Base-by-base conservation (phyloP, 2,888 invertebrate species). In the Pardosa pseudoannulata region DNA sequence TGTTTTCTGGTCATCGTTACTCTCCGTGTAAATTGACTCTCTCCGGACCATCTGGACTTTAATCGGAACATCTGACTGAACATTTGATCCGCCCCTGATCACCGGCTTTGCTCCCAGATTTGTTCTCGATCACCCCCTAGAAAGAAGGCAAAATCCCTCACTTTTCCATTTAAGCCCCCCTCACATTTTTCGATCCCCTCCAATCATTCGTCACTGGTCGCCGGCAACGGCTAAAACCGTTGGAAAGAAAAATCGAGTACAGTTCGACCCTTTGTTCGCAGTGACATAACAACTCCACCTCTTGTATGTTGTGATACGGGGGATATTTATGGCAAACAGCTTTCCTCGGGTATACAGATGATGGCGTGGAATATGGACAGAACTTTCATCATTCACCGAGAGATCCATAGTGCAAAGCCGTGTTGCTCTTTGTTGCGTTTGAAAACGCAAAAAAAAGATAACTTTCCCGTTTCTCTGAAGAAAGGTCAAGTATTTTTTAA, bases 1-100 rank as follows among this genome's bases (percentile, higher is more conserved):
- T 2, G 41, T 46, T 1, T 11, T 56, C 23, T 2, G 56, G 56
- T 23, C 56, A 56, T 56, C 56, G 3, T 23, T 56, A 23, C 23
- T 56, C 56, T 56, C 3, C n/a, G 56, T 5, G 56, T 23, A 56
- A 56, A 56, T 56, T 23, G 56, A 56, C 56, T 23, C 56, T 56
- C 23, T 56, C 23, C 11, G 56, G 23, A 56, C 56, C 56, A 56
- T 56, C 56, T 56, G 56, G 56, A 56, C 56, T 56, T 56, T 56
- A 56, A 56, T 56, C 56, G 23, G 56, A 56, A 56, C 56, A 56
- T 56, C 56, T 56, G 56, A 56, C 56, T 56, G 56, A 56, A 56
- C 23, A 56, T 56, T 56, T 56, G 56, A 56, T 23, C 56, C 56
- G 56, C 56, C 56, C 56, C 56, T 56, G 56, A 56, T 56, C 56